Percentiles rank a stretch among this genome's conserved stretches.
phyloP scores from a whole-genome alignment of 1,140 invertebrate species.

The Platyscapa corneri region DNA sequence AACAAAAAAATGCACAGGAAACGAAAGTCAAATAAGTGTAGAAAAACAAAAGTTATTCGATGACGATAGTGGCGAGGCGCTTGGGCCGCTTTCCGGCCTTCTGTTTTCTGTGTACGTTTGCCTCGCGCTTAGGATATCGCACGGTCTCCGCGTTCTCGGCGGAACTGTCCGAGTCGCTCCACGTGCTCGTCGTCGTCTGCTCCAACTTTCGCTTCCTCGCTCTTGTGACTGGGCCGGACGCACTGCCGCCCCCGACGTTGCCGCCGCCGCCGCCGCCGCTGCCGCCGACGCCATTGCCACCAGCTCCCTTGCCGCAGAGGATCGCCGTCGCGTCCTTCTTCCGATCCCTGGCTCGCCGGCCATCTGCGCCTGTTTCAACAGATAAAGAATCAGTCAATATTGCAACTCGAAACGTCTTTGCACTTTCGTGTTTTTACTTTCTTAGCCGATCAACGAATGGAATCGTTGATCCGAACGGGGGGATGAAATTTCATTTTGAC shows the following conservation, averaged over 20 bases:
- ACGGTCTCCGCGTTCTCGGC: conserved; percentile 47
- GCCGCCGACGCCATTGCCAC: too few species aligned
- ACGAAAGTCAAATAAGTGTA: conserved; percentile 46
- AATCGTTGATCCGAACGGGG: too few species aligned
- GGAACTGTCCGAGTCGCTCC: conserved; percentile 53
- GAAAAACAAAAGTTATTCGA: conserved; percentile 59
- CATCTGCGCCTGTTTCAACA: neutral
- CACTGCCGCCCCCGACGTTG: conserved; percentile 20
- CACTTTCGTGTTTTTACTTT: too few species aligned
- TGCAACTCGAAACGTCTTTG: too few species aligned
- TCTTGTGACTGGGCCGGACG: conserved; percentile 63
- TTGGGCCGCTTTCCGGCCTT: conserved; percentile 63
- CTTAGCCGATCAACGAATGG: too few species aligned
- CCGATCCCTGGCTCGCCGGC: conserved; percentile 28
- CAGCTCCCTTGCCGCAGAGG: too few species aligned
- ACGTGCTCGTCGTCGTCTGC: conserved; percentile 38
- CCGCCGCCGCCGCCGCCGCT: too few species aligned
- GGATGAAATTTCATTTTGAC: too few species aligned
- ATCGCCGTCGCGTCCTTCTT: conserved; percentile 36
- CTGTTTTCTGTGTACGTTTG: conserved; percentile 62
- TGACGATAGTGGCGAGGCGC: conserved; percentile 57
- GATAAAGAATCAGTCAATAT: too few species aligned
- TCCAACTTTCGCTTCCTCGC: conserved; percentile 65
- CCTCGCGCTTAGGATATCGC: conserved; percentile 50
- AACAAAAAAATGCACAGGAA: conserved; percentile 37